Conservation (phyloP, 1,140 invertebrate species). For the Vanessa tameamea region DNA sequence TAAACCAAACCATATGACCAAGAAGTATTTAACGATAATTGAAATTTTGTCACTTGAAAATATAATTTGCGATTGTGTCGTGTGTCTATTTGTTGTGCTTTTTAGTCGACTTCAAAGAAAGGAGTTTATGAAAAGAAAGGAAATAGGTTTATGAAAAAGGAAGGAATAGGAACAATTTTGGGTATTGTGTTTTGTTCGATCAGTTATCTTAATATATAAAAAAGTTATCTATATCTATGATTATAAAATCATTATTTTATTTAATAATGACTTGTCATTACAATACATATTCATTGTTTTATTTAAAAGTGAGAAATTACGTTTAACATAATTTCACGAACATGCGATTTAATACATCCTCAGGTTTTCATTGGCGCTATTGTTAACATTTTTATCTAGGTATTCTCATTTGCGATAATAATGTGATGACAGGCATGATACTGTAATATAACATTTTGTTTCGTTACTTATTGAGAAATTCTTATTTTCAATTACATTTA, state of each 20-base stretch:
- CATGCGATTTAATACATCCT: background rate
- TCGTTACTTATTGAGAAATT: background rate
- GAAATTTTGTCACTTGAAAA: background rate
- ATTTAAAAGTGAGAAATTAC: background rate
- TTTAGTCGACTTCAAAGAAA: no score
- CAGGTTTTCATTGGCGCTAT: background rate
- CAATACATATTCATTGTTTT: background rate
- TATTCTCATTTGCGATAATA: conserved; percentile 1
- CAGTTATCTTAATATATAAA: no score
- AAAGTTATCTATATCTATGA: no score
- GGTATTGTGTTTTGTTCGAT: no score
- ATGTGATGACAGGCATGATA: background rate
- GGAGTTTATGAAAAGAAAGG: no score
- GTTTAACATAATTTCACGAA: background rate
- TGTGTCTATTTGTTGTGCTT: background rate
- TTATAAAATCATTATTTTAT: no score
- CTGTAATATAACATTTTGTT: background rate
- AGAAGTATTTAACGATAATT: background rate
- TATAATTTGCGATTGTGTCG: background rate
- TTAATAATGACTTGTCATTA: no score
- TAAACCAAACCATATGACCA: background rate
- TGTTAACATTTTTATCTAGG: background rate
- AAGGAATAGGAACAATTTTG: no score
- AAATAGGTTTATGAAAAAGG: no score
- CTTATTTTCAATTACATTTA: background rate